Conservation (phyloP, 2,113 vertebrate species). For the Scophthalmus maximus region DNA sequence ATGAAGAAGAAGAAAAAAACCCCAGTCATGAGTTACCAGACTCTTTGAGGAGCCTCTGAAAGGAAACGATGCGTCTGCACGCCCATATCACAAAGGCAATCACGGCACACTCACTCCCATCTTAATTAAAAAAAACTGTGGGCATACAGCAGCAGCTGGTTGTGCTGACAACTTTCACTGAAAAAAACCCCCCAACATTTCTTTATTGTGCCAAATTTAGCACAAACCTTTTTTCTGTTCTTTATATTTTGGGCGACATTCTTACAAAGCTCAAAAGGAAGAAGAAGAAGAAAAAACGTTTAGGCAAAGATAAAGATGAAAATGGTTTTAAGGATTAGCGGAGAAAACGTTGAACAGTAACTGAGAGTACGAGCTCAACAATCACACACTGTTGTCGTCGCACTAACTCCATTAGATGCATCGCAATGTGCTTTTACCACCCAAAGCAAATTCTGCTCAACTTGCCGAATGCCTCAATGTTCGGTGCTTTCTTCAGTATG, state of each 20-base stretch:
- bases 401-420: conserved; percentile 19
- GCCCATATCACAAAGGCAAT: conserved; percentile 64
- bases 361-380: conserved; percentile 19
- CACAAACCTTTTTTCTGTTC: background rate
- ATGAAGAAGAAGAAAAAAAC: background rate
- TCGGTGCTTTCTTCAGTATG: no score
- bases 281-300: background rate
- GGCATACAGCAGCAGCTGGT: conserved; percentile 30
- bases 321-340: background rate
- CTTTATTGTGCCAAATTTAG: conserved; percentile 7
- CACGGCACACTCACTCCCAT: conserved; percentile 52
- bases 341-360: conserved; percentile 12
- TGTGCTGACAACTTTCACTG: conserved; percentile 41
- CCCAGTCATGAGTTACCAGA: conserved; percentile 36
- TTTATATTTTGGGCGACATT: background rate
- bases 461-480: conserved; percentile 27
- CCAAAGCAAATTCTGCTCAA: conserved; percentile 8
- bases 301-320: background rate
- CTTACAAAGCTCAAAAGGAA: no score
- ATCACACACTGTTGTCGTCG: conserved; percentile 21
- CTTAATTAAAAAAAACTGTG: conserved; percentile 66
- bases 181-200: no score
- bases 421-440: conserved; percentile 22
- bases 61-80: conserved; percentile 58
- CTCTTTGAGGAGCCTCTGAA: conserved; percentile 58